Conservation (phyloP, 2,888 invertebrate species). For the Heteropelma amictum region DNA sequence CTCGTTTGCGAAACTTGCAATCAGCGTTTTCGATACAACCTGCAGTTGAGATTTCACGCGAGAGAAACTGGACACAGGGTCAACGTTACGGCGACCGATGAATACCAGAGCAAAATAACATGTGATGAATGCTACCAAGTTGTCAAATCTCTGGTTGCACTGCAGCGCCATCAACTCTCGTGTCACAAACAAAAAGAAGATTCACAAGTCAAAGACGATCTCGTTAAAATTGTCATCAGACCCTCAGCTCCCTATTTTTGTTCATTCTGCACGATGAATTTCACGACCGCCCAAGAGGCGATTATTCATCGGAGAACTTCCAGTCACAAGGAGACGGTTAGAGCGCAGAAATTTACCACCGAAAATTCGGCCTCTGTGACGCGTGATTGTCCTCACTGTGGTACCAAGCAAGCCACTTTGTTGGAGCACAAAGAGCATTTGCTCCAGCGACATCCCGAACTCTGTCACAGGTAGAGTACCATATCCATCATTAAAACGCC, state of each 20-base stretch:
- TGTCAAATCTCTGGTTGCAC: constrained; percentile 82
- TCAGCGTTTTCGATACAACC: constrained; percentile 86
- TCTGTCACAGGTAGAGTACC: constrained; percentile 81
- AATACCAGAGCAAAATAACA: constrained; percentile 82
- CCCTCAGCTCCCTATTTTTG: constrained; percentile 81
- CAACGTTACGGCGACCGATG: constrained; percentile 81
- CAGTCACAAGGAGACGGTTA: constrained; percentile 82
- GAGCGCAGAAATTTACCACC: constrained; percentile 70
- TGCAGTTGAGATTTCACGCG: constrained; percentile 84
- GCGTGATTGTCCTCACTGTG: constrained; percentile 83
- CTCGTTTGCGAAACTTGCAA: constrained; percentile 84
- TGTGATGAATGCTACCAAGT: constrained; percentile 82
- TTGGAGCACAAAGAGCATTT: constrained; percentile 83
- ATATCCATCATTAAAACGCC: neutral
- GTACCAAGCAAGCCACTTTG: constrained; percentile 79
- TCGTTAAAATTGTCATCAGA: constrained; percentile 16
- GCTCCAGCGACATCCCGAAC: constrained; percentile 81
- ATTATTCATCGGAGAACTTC: constrained; percentile 83
- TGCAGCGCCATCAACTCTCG: constrained; percentile 84
- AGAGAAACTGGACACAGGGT: constrained; percentile 79
- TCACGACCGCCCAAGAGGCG: constrained; percentile 82
- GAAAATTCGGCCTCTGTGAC: constrained; percentile 62
- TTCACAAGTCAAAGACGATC: constrained; percentile 28
- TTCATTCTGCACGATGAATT: constrained; percentile 83
- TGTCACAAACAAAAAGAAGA: constrained; percentile 80